Percentiles rank a stretch among this genome's conserved stretches.
Evolutionary conservation across 2,797 vertebrate genomes (phyloP).

Genomic region (Vipera ursinii): DNA sequence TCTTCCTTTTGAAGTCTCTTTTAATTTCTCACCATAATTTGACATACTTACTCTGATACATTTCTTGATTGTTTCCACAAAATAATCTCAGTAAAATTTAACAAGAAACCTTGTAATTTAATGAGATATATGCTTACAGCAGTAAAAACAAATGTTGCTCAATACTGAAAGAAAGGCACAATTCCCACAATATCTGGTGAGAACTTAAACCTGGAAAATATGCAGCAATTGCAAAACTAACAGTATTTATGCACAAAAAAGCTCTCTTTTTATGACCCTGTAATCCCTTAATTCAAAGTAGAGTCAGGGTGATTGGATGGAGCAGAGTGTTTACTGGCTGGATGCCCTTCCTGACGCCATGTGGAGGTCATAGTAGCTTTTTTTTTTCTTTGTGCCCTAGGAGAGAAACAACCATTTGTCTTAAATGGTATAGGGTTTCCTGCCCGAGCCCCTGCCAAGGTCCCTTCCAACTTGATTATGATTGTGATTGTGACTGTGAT

Average conservation of each 20-base stretch:
- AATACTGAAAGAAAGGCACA: background rate
- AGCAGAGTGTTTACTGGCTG: background rate
- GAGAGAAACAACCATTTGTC: background rate
- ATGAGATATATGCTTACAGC: background rate
- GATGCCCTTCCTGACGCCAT: background rate
- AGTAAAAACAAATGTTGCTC: background rate
- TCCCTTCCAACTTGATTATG: too few species aligned
- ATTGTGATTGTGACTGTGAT: too few species aligned
- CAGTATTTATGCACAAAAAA: background rate
- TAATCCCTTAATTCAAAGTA: background rate
- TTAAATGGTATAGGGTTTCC: too few species aligned
- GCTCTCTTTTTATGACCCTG: background rate
- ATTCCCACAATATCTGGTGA: background rate
- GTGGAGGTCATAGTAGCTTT: background rate
- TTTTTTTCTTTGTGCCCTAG: background rate
- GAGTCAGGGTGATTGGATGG: background rate
- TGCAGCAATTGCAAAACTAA: background rate
- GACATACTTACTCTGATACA: background rate
- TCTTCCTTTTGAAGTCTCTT: background rate
- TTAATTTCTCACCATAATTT: background rate
- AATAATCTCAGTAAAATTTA: background rate
- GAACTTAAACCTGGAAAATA: background rate
- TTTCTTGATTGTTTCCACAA: background rate
- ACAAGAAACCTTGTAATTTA: background rate
- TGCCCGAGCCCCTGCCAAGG: too few species aligned